These are phyloP conservation scores for Lepus townsendii DNA, from an alignment of 2,797 vertebrate genomes.

Conservation along the genomic window DNA sequence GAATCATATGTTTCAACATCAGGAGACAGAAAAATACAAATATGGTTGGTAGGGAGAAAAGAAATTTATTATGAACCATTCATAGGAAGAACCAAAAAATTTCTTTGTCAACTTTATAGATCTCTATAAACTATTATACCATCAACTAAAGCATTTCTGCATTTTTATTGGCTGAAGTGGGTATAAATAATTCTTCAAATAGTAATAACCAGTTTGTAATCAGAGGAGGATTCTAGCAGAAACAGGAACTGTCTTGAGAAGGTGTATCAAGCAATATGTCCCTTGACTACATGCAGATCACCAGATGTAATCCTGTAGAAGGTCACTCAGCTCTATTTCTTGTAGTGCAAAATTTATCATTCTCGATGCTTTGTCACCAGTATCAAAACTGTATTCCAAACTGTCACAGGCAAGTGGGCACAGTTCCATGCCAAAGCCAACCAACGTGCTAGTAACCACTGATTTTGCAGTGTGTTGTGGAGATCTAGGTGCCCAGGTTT, in stretches of 20 bases:
- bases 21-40: no score
- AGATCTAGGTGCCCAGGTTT: constrained; percentile 88
- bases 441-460: constrained; percentile 90
- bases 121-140: no score
- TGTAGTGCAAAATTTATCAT: constrained; percentile 99
- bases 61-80: no score
- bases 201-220: constrained; percentile 99
- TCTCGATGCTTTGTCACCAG: constrained; percentile 99
- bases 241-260: constrained; percentile 99
- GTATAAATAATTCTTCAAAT: constrained; percentile 93
- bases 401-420: constrained; percentile 99
- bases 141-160: no score
- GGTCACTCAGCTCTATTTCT: constrained; percentile 98
- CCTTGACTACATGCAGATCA: constrained; percentile 98
- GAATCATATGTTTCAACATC: no score
- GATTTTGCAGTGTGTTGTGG: constrained; percentile 88
- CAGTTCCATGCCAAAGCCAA: constrained; percentile 99
- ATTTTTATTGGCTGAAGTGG: no score
- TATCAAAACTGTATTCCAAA: constrained; percentile 99
- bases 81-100: no score
- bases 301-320: constrained; percentile 99
- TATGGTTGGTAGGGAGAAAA: no score
- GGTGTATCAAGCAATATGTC: constrained; percentile 99
- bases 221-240: constrained; percentile 99
- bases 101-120: no score